Evolutionary conservation across 2,797 vertebrate species (phyloP).

Genomic region (Artibeus jamaicensis): DNA sequence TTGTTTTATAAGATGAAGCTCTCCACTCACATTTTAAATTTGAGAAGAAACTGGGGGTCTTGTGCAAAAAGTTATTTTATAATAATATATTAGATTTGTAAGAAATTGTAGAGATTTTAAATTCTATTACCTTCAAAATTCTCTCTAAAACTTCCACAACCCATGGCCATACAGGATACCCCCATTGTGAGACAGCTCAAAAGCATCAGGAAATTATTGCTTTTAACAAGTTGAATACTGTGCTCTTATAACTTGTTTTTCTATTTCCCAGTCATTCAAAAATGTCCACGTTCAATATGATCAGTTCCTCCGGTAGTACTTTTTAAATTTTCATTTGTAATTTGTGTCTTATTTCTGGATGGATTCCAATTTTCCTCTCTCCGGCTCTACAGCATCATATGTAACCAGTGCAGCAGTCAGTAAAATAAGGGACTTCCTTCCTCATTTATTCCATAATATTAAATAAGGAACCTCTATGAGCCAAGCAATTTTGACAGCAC

Average conservation of each 20-base stretch:
- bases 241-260: not conserved
- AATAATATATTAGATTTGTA: not conserved
- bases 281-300: not conserved
- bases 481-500: not conserved
- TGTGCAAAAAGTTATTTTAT: not conserved
- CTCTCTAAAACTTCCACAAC: not conserved
- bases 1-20: not conserved
- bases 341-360: not conserved
- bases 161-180: not conserved
- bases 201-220: conserved; percentile 13
- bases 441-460: not conserved
- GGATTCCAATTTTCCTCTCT: not conserved
- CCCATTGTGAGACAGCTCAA: not conserved
- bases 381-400: not conserved
- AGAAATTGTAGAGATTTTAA: not conserved
- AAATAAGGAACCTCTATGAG: not conserved
- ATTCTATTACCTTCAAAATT: not conserved
- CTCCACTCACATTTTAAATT: not conserved
- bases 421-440: not conserved
- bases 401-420: not conserved
- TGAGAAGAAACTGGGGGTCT: not conserved
- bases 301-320: not conserved
- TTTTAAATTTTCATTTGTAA: not conserved
- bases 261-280: not conserved
- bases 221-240: not conserved